Evolutionary conservation across 2,888 invertebrate species (phyloP), one percentile per base, ranked within the genome.

Genomic region (Cephonodes hylas): DNA sequence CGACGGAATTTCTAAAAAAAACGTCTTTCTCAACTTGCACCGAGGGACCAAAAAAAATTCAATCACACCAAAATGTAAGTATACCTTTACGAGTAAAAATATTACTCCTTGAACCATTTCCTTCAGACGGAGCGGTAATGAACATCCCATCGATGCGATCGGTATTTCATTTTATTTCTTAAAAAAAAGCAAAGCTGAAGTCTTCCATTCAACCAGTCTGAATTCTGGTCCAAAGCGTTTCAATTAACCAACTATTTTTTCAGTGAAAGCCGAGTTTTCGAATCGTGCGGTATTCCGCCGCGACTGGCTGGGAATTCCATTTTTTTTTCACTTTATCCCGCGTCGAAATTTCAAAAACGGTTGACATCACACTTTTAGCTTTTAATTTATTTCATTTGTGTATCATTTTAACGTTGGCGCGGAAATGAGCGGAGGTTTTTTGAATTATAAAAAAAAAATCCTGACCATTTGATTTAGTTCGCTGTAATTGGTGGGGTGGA

Each of bases 161-260:
- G 34, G 38, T 58, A 15, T 58, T 58, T 31, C 23, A 23, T 34
- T 58, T 58, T 42, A 42, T 58, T 58, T 58, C 57, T 38, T 42
- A n/a, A n/a, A 38, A 57, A 45, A 58, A 58, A 58, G 23, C 15
- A 58, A 42, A n/a, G n/a, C 42, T 22, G 38, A n/a, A 58, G 57
- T 42, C 23, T 58, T 42, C 42, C 65, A 48, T 63, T 67, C 59
- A 63, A 65, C 66, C 65, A 63, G 58, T 61, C 31, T 56, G 62
- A 56, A 66, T 69, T 68, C 64, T 66, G 66, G 65, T 66, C 63
- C 64, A 66, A 63, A 66, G 70, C 63, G 44, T 69, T 71, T 73
- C 68, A 69, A 73, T 75, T 73, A 73, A 65, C 64, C 61, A 34
- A 58, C 59, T 64, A 60, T 63, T 70, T 70, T 68, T 69, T 66